Base-by-base conservation (phyloP, 2,797 vertebrate genomes). In the Aselliscus stoliczkanus region DNA sequence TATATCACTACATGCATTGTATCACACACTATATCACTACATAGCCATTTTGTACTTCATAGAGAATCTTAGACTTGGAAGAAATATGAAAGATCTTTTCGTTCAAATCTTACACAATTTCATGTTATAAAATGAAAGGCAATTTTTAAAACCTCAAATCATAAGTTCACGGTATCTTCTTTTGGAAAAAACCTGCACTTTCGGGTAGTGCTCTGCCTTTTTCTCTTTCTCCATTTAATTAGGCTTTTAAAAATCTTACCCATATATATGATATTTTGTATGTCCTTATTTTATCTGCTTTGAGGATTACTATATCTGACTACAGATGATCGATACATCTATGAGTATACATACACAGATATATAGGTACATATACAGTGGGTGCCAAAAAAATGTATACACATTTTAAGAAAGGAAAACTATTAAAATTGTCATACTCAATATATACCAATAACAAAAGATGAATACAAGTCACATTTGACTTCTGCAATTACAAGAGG, bases 281-380 rank as follows among this genome's bases (percentile, higher is more conserved):
- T 50, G 42, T 67, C 50, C 42, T 95, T 75, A 76, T 88, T 92
- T 84, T 31, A 27, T 92, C 84, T 95, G 65, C 65, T 72, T 83
- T 82, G 47, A 37, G 14, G 42, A 18, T 54, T 96, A 54, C 60
- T 88, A 3, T 90, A 62, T 81, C 81, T 95, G 72, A 84, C 10
- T 81, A 34, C 2, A 27, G 39, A 65, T 47, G 15, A 7, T 21
- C 27, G 10, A 4, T 34, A 27, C 2, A 6, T 4, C 72, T 34
- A 7, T 47, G 4, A 42, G 42, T 42, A 12, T 8, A n/a, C 14
- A 9, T 23, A 54, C 29, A 18, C 17, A 34, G 14, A 27, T 9
- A 31, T 52, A 77, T 20, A 37, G 21, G 27, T 44, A 20, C 56
- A 12, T 17, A 42, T 14, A 50, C 15, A 14, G 14, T 14, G 14